phyloP scores from a whole-genome alignment of 2,888 invertebrate genomes.

The Frankliniella intonsa region DNA sequence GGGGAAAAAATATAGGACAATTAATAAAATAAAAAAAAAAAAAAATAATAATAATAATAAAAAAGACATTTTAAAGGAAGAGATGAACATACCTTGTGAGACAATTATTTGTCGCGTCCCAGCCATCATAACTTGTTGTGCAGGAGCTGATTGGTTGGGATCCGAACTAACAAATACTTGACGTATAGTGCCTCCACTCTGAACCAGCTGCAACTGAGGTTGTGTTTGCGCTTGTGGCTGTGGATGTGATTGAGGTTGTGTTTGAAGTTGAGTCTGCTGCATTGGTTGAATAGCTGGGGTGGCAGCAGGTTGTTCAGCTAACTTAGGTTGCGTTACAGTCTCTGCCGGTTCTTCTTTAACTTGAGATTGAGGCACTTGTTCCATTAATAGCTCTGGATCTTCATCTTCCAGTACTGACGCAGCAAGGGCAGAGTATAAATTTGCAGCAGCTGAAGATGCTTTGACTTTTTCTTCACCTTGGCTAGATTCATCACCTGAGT shows the following conservation, averaged over 20 bases:
- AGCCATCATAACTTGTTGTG: constrained; percentile 8
- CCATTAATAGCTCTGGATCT: constrained; percentile 40
- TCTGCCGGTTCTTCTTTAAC: background rate
- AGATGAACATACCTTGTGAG: background rate
- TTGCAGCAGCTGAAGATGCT: constrained; percentile 77
- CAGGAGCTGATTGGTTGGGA: background rate
- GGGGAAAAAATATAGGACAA: too few relatives aligned
- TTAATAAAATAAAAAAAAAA: background rate
- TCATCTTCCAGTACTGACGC: constrained; percentile 81
- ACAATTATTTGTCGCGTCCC: background rate
- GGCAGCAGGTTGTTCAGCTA: background rate
- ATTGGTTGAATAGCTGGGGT: too few relatives aligned
- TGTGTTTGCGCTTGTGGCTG: background rate
- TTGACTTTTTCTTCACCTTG: constrained; percentile 31
- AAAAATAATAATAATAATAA: background rate
- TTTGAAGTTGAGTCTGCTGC: background rate
- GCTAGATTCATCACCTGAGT: constrained; percentile 18
- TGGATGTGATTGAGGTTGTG: background rate
- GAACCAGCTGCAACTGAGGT: background rate
- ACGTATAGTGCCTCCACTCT: background rate
- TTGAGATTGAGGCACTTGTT: constrained; percentile 37
- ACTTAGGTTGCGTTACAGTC: background rate
- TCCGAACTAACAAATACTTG: background rate
- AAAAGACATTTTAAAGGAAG: too few relatives aligned
- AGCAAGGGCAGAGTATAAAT: constrained; percentile 77